A percentile compares a stretch with the other conserved stretches of the same genome.
Conservation (phyloP, 2,797 vertebrate species). For the Cirrhinus mrigala region DNA sequence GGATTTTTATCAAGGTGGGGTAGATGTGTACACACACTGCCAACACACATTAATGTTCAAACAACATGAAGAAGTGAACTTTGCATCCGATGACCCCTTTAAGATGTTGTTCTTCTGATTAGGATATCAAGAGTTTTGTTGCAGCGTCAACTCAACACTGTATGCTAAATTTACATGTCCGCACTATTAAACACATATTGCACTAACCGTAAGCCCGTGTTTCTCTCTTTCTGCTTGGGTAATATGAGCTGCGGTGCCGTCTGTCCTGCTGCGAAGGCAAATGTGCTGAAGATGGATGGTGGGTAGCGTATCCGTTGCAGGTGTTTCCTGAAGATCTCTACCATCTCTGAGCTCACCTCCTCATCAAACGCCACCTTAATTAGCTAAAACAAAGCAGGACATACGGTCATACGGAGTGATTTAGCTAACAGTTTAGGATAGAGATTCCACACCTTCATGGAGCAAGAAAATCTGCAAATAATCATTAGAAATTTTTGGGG, state of each 20-base stretch:
- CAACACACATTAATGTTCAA: too few species aligned
- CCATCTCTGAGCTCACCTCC: conserved; percentile 95
- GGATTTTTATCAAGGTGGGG: too few species aligned
- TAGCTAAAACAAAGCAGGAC: conserved; percentile 76
- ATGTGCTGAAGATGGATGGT: conserved; percentile 94
- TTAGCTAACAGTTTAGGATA: neutral
- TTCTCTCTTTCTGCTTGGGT: conserved; percentile 97
- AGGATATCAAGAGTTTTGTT: neutral
- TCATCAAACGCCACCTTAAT: conserved; percentile 99
- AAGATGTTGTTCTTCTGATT: neutral
- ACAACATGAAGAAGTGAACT: too few species aligned
- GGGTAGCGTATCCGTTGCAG: conserved; percentile 95
- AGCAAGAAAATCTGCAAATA: conserved; percentile 53
- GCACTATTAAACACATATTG: neutral
- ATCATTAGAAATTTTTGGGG: conserved; percentile 39
- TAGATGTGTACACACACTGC: too few species aligned
- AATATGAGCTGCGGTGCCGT: conserved; percentile 89
- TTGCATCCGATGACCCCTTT: too few species aligned
- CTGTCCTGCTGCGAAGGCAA: conserved; percentile 95
- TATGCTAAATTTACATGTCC: neutral
- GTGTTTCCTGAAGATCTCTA: conserved; percentile 97
- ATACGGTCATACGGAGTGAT: conserved; percentile 22
- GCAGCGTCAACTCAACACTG: neutral
- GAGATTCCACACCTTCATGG: neutral
- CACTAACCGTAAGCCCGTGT: conserved; percentile 93